Base-by-base conservation (phyloP, 2,797 vertebrate species). In the Dicrostonyx torquatus region DNA sequence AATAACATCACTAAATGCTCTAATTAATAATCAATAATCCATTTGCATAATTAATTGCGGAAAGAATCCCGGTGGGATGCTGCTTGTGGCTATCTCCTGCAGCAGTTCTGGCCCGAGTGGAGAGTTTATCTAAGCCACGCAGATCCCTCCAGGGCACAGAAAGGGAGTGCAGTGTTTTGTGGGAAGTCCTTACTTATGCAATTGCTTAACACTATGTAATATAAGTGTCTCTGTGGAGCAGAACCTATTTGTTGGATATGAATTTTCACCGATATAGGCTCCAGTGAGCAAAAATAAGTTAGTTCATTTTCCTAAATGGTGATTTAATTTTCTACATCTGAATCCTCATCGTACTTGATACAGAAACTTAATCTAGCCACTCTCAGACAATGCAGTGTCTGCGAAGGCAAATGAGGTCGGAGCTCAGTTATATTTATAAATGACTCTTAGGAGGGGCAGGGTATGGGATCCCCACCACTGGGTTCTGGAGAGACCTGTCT, bases 11-110 rank as follows among this genome's bases (percentile, higher is more conserved):
- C 95, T 97, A 93, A 97, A 91, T 96, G 96, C 91, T 96, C 78
- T 97, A 98, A 97, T 98, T 98, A 98, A 98, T 98, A 97, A 98
- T 98, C 98, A 97, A 98, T 97, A 98, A 97, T 58, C 95, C 87
- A 98, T 98, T 98, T 97, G 94, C 98, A 97, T 98, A 80, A 97
- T 89, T 97, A 97, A 97, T 98, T 97, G 94, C 72, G 4, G 37
- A 75, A 87, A 31, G 53, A 87, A 43, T 60, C 86, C 86, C 45
- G 34, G 37, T 45, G 53, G 86, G 80, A 87, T 76, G 83, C 43
- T 95, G 82, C n/a, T 72, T 87, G 68, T 5, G 15, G n/a, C 68
- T 24, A 79, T 94, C 82, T 97, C 53, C 60, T 29, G 34, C 5
- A 84, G 88, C 50, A 89, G 64, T 55, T 9, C 86, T 48, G 29